Evolutionary conservation across 2,797 vertebrate genomes (phyloP).

Genomic region (Myripristis jacobus): DNA sequence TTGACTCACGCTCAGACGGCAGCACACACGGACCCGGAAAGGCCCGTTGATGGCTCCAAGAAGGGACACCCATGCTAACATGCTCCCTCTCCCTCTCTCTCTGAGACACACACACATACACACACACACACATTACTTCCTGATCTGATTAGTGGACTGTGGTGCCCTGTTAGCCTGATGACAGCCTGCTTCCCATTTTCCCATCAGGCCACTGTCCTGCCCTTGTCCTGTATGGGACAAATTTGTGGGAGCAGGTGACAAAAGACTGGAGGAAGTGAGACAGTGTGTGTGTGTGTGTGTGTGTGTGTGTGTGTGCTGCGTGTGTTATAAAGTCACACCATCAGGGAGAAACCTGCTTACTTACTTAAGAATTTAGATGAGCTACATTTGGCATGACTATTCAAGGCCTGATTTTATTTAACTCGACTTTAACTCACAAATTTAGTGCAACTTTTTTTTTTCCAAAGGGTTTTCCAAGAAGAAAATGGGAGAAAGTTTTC

Average conservation of each 20-base stretch:
- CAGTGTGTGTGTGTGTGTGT: conserved; percentile 50
- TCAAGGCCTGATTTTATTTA: conserved; percentile 3
- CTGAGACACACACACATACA: conserved; percentile 37
- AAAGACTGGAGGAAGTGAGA: conserved; percentile 76
- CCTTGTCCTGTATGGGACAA: conserved; percentile 57
- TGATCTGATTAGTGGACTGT: conserved; percentile 84
- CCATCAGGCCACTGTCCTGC: conserved; percentile 75
- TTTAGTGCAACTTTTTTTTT: conserved; percentile 37
- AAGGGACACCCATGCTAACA: conserved; percentile 25
- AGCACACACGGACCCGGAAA: conserved; percentile 70
- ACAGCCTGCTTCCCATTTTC: conserved; percentile 83
- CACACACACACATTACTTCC: conserved; percentile 74
- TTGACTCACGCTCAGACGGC: conserved; percentile 77
- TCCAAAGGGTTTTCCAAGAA: background rate
- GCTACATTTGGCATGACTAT: conserved; percentile 23
- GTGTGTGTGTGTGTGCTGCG: no score
- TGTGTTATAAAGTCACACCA: conserved; percentile 46
- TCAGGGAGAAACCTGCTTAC: conserved; percentile 15
- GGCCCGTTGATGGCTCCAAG: conserved; percentile 50
- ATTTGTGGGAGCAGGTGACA: conserved; percentile 72
- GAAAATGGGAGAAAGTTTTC: conserved; percentile 44
- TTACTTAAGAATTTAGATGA: conserved; percentile 37
- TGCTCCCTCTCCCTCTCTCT: conserved; percentile 1
- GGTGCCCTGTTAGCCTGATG: conserved; percentile 78
- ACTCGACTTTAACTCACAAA: conserved; percentile 21